phyloP scores from a whole-genome alignment of 2,113 vertebrate species.

The Natator depressus region DNA sequence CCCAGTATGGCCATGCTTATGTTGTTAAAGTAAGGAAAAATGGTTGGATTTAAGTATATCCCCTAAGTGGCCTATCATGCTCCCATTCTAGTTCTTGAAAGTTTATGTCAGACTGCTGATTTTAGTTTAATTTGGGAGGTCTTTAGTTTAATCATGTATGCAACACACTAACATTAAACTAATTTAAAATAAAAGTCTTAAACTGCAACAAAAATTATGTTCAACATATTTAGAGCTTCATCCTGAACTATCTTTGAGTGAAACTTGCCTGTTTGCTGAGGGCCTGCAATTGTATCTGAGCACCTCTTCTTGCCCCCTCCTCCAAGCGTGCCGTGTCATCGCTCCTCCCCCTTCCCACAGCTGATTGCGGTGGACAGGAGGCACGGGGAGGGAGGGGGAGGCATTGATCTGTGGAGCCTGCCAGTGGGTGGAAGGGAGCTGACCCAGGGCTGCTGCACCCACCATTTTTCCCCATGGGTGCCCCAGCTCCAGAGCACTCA shows the following conservation, averaged over 20 bases:
- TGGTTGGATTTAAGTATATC: not conserved
- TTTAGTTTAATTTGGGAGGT: not conserved
- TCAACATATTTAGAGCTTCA: not conserved
- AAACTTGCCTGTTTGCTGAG: not conserved
- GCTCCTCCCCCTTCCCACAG: too few relatives aligned
- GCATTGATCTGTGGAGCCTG: too few relatives aligned
- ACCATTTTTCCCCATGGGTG: too few relatives aligned
- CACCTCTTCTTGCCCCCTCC: too few relatives aligned
- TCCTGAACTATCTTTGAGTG: not conserved
- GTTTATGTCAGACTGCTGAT: not conserved
- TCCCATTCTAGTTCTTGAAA: not conserved
- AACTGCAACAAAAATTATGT: not conserved
- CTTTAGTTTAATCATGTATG: constrained; percentile 3
- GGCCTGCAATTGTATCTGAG: not conserved
- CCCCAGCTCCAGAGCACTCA: too few relatives aligned
- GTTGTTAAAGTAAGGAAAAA: not conserved
- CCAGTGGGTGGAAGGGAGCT: too few relatives aligned
- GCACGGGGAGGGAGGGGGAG: too few relatives aligned
- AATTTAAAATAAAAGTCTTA: not conserved
- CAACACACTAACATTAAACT: not conserved
- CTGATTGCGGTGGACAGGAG: too few relatives aligned
- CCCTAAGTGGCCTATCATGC: not conserved
- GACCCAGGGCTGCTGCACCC: too few relatives aligned
- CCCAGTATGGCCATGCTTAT: not conserved
- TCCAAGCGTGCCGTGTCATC: too few relatives aligned